Evolutionary conservation across 2,797 vertebrate species (phyloP).

Genomic region (Pteropus rufus): DNA sequence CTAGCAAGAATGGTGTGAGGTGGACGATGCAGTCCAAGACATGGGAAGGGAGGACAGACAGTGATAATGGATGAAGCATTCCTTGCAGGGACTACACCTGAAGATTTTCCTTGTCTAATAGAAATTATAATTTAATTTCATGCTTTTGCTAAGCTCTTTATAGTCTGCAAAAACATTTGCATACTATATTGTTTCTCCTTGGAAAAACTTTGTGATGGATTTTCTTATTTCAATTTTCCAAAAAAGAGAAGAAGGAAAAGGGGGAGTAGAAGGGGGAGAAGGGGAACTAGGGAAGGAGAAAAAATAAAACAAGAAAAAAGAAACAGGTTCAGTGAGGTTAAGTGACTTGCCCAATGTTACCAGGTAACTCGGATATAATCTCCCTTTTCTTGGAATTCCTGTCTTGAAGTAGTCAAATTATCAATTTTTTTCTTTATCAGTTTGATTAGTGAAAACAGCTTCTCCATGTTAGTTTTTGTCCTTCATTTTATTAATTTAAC

Average conservation of each 20-base stretch:
- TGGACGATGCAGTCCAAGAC: rapidly evolving
- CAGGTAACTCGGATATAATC: not conserved
- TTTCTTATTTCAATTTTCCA: not conserved
- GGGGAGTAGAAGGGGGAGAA: too few relatives aligned
- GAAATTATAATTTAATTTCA: not conserved
- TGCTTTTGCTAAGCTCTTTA: not conserved
- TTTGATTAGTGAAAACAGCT: not conserved
- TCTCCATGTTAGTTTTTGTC: not conserved
- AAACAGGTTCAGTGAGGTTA: not conserved
- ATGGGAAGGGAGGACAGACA: not conserved
- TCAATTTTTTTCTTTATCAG: not conserved
- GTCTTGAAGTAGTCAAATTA: not conserved
- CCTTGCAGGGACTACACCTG: rapidly evolving
- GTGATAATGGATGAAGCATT: not conserved
- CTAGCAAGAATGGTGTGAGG: not conserved
- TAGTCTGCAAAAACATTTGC: not conserved
- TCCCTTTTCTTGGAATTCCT: not conserved
- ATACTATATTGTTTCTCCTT: not conserved
- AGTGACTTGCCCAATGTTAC: not conserved
- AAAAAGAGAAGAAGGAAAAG: not conserved
- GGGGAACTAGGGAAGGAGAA: not conserved
- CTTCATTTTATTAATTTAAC: not conserved
- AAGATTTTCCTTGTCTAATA: not conserved
- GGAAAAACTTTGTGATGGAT: not conserved
- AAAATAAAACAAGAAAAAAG: not conserved